These are phyloP conservation scores for Crocodylus rhombifer DNA, from an alignment of 2,797 vertebrate genomes.

Conservation along the genomic window DNA sequence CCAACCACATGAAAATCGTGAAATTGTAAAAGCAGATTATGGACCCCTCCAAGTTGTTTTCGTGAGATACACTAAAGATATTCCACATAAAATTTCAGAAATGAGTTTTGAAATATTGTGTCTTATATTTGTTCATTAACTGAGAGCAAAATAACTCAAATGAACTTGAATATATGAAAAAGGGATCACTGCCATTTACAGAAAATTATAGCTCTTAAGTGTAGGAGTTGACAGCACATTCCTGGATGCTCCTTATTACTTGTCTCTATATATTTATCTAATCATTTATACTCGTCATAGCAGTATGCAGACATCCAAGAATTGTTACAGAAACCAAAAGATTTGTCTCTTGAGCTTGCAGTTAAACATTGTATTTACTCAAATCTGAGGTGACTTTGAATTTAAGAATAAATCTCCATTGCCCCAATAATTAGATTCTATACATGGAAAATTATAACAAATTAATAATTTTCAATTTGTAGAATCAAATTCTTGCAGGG, in stretches of 20 bases:
- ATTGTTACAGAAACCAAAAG: not conserved
- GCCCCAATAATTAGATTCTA: no score
- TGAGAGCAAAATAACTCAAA: slow-evolving; percentile 43
- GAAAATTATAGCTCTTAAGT: slow-evolving; percentile 66
- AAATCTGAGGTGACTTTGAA: no score
- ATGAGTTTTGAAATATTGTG: slow-evolving; percentile 52
- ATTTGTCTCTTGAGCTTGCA: not conserved
- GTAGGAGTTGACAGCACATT: slow-evolving; percentile 35
- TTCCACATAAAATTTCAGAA: not conserved
- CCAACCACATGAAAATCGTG: not conserved
- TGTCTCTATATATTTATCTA: slow-evolving; percentile 46
- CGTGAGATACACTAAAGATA: not conserved
- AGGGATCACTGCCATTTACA: slow-evolving; percentile 41
- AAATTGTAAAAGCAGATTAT: not conserved
- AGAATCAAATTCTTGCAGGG: no score
- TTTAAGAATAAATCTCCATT: no score
- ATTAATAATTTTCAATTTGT: no score
- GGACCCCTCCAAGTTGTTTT: not conserved
- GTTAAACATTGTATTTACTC: no score
- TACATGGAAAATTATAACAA: no score
- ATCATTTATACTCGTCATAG: slow-evolving; percentile 29
- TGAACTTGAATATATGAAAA: slow-evolving; percentile 59
- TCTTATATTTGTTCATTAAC: slow-evolving; percentile 47
- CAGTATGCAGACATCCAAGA: slow-evolving; percentile 2
- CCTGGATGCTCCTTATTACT: slow-evolving; percentile 30